Percentiles rank a stretch among this genome's conserved stretches.
phyloP scores from a whole-genome alignment of 1,140 invertebrate genomes.

The Heliconius congener region DNA sequence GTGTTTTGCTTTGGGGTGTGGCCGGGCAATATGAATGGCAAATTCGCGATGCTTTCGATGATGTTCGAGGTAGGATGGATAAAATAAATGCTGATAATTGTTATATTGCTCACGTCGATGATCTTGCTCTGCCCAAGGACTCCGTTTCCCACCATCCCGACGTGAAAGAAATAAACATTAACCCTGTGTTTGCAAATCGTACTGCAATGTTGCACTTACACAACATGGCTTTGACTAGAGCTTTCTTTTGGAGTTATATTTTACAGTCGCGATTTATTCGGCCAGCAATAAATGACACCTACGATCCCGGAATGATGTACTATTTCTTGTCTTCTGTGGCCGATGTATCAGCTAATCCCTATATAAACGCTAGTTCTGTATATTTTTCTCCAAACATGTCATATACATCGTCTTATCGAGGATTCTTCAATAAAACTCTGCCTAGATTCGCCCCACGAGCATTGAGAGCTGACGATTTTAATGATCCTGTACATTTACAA shows the following conservation, averaged over 20 bases:
- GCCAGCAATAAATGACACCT: constrained; percentile 94
- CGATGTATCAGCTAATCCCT: constrained; percentile 95
- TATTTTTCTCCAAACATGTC: constrained; percentile 97
- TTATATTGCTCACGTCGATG: constrained; percentile 90
- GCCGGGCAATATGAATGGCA: constrained; percentile 95
- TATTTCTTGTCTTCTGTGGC: constrained; percentile 97
- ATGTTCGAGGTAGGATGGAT: constrained; percentile 90
- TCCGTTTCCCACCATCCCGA: constrained; percentile 95
- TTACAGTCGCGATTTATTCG: constrained; percentile 94
- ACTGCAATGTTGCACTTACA: constrained; percentile 96
- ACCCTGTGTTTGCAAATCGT: constrained; percentile 97
- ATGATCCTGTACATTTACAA: constrained; percentile 95
- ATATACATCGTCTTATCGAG: constrained; percentile 96
- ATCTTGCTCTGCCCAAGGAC: constrained; percentile 91
- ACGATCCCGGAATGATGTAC: constrained; percentile 99
- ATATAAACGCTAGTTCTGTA: constrained; percentile 95
- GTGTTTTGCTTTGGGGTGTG: constrained; percentile 83
- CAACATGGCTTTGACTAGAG: constrained; percentile 96
- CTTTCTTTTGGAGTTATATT: constrained; percentile 98
- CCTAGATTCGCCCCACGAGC: constrained; percentile 97
- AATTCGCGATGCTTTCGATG: constrained; percentile 92
- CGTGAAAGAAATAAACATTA: constrained; percentile 97
- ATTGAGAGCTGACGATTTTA: constrained; percentile 95
- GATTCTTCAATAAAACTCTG: constrained; percentile 98
- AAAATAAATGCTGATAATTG: constrained; percentile 93